Base-by-base conservation (phyloP, 2,888 invertebrate genomes). In the Empis stercorea region DNA sequence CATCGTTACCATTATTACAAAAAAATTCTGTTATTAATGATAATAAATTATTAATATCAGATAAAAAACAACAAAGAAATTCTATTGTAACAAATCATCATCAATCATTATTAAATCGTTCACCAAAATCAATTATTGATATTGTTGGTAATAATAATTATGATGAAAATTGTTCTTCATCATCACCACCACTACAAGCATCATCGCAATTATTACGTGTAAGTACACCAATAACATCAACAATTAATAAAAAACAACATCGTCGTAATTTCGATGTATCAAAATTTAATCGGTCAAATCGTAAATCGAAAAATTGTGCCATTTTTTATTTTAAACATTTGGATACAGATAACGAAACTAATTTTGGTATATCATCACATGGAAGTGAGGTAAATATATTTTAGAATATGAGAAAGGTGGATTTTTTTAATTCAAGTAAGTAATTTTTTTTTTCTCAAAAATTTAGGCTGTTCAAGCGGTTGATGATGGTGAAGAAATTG, bases 261-360 rank as follows among this genome's bases (percentile, higher is more conserved):
- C 59, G 56, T 46, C 73, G 75, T 52, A 73, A 73, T 56, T 69
- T 73, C 39, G 73, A 79, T 64, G 70, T 74, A 34, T 78, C 79
- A 36, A 77, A 76, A 63, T 78, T 76, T 62, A 80, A 78, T 61
- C 76, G 84, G 57, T 81, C 86, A 10, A 82, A 84, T 65, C 73
- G 84, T 55, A 84, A 81, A 66, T 84, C 86, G 15, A 85, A 84
- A 65, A 87, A 88, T 65, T 78, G 81, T 64, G 89, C 81, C 55
- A 87, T 81, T 51, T 88, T 84, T 68, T 88, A 89, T 70, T 88
- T 87, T 68, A 84, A 78, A 65, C 89, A 89, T 66, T 78, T 80
- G 66, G 89, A 91, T 64, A 89, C 88, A 13, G 89, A 89, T 65
- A 85, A 86, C 11, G 88, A 88, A 64, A 63, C 64, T 39, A 62